These are phyloP conservation scores for Chesias legatella DNA, from an alignment of 2,888 invertebrate genomes.

Conservation along the genomic window DNA sequence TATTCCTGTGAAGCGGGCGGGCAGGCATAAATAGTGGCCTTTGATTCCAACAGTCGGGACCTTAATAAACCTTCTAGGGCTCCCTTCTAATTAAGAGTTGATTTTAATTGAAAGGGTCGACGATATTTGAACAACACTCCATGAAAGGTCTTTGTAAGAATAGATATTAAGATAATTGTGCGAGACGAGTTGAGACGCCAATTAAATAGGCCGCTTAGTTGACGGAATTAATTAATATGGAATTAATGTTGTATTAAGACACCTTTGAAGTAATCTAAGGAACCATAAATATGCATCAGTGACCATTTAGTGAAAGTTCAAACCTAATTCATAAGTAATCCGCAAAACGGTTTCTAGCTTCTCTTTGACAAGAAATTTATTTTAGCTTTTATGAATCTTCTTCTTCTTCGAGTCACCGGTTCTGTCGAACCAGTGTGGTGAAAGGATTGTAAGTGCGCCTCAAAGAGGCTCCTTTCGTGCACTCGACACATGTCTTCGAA, in stretches of 20 bases:
- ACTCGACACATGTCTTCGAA: too few relatives aligned
- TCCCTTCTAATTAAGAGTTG: slow-evolving; percentile 56
- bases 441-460: too few relatives aligned
- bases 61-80: slow-evolving; percentile 45
- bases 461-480: too few relatives aligned
- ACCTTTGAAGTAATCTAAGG: neutral
- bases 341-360: too few relatives aligned
- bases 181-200: slow-evolving; percentile 15
- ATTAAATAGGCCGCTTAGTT: slow-evolving; percentile 12
- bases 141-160: slow-evolving; percentile 34
- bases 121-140: slow-evolving; percentile 56
- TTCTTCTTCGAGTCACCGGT: too few relatives aligned
- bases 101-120: slow-evolving; percentile 57
- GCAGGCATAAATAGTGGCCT: slow-evolving; percentile 41
- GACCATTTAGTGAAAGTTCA: neutral
- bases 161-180: slow-evolving; percentile 23
- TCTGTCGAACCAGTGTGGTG: too few relatives aligned
- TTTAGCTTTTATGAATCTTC: too few relatives aligned
- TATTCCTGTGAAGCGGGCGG: slow-evolving; percentile 30
- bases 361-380: too few relatives aligned
- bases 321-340: too few relatives aligned
- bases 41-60: slow-evolving; percentile 38
- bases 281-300: neutral
- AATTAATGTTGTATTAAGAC: neutral
- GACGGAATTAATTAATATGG: neutral